Percentiles rank a stretch among this genome's conserved stretches.
These are phyloP conservation scores for Siniperca undulata DNA, from an alignment of 2,797 vertebrate species.

Conservation along the genomic window DNA sequence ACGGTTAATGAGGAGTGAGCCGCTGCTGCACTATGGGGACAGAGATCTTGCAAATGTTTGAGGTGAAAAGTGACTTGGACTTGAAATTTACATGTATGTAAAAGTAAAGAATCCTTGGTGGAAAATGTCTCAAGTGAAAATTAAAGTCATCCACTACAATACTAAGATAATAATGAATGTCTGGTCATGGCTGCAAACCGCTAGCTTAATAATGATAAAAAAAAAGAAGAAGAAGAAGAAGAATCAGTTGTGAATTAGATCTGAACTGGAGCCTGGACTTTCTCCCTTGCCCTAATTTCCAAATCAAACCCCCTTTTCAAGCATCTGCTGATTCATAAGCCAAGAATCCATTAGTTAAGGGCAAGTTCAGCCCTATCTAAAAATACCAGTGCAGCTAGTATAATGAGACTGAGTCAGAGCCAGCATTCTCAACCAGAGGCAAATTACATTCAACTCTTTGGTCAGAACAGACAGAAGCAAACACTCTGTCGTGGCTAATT, in stretches of 20 bases:
- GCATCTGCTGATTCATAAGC: conserved; percentile 58
- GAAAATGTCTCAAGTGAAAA: conserved; percentile 8
- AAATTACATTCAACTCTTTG: conserved; percentile 64
- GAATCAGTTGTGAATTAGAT: conserved; percentile 21
- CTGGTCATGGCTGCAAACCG: background rate
- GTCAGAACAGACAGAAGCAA: conserved; percentile 67
- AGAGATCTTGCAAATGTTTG: conserved; percentile 19
- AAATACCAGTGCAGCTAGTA: conserved; percentile 46
- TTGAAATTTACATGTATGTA: background rate
- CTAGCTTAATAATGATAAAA: background rate
- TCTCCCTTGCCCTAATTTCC: conserved; percentile 37
- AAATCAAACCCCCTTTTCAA: conserved; percentile 49
- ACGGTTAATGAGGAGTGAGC: conserved; percentile 43
- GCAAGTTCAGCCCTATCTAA: conserved; percentile 45
- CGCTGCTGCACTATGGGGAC: conserved; percentile 5
- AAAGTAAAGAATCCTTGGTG: background rate
- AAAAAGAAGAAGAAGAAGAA: background rate
- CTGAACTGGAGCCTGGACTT: conserved; percentile 11
- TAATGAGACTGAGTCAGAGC: conserved; percentile 63
- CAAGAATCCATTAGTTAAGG: conserved; percentile 59
- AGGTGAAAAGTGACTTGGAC: conserved; percentile 19
- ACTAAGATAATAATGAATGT: background rate
- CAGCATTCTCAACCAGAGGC: conserved; percentile 51
- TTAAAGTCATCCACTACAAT: background rate
- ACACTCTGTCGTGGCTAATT: conserved; percentile 67